A percentile compares a stretch with the other conserved stretches of the same genome.
Conservation (phyloP, 2,888 invertebrate species). For the Caenorhabditis auriculariae region DNA sequence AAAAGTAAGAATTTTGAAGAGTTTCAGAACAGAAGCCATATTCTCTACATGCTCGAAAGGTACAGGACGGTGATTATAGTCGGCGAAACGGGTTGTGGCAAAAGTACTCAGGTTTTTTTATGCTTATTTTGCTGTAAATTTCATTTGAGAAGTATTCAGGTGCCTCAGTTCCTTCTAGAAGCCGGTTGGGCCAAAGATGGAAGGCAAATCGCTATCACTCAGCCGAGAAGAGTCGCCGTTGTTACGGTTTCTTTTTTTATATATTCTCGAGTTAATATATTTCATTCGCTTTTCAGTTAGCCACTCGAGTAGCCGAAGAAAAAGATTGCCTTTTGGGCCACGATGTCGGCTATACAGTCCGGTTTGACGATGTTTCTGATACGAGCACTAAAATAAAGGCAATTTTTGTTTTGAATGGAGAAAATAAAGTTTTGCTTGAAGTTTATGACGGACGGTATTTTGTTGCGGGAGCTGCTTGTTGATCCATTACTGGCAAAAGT, state of each 20-base stretch:
- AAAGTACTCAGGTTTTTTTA: conserved; percentile 81
- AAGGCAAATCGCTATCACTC: conserved; percentile 81
- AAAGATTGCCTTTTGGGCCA: conserved; percentile 77
- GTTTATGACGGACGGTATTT: conserved; percentile 94
- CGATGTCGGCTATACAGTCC: conserved; percentile 83
- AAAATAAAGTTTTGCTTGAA: no score
- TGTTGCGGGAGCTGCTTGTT: conserved; percentile 88
- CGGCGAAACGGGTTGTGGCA: conserved; percentile 91
- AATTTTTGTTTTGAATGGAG: conserved; percentile 1
- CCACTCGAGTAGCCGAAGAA: conserved; percentile 85
- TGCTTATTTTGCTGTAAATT: neutral
- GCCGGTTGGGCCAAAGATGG: conserved; percentile 80
- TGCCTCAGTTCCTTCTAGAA: conserved; percentile 81
- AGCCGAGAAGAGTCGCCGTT: conserved; percentile 87
- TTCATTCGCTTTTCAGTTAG: conserved; percentile 68
- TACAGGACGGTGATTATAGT: conserved; percentile 80
- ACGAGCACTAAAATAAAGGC: conserved; percentile 66
- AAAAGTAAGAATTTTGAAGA: conserved; percentile 2
- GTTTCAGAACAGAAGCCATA: conserved; percentile 76
- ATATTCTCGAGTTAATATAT: neutral
- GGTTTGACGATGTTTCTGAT: conserved; percentile 67
- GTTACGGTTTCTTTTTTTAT: conserved; percentile 70
- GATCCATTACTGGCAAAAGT: conserved; percentile 88
- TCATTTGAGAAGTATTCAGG: conserved; percentile 11
- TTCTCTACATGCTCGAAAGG: conserved; percentile 85